phyloP scores from a whole-genome alignment of 2,888 invertebrate genomes.

The Tachina lurida region DNA sequence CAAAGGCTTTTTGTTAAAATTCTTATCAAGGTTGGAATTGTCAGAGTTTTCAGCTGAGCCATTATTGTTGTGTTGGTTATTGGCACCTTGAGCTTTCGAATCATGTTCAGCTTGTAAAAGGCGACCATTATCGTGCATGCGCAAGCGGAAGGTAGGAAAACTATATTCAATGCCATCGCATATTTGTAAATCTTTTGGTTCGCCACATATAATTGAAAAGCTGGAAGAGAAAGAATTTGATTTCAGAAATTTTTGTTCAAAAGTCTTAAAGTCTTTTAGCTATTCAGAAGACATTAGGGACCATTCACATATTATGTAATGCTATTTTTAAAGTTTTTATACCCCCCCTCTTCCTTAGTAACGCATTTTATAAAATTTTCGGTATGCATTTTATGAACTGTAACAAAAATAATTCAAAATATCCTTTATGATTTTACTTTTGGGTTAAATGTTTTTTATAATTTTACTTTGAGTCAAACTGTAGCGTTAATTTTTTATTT shows the following conservation, averaged over 20 bases:
- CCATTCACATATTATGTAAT: no score
- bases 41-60: slow-evolving; percentile 21
- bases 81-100: slow-evolving; percentile 72
- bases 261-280: no score
- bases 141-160: slow-evolving; percentile 81
- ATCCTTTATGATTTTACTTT: no score
- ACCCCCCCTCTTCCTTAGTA: no score
- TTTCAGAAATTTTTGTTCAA: not conserved
- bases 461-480: no score
- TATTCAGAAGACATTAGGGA: no score
- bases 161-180: slow-evolving; percentile 81
- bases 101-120: slow-evolving; percentile 76
- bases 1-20: slow-evolving; percentile 27
- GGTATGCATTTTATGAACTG: no score
- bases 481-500: no score
- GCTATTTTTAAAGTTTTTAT: no score
- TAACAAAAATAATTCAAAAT: no score
- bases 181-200: slow-evolving; percentile 77
- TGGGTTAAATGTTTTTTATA: no score
- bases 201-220: slow-evolving; percentile 78
- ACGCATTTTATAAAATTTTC: no score
- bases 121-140: slow-evolving; percentile 79
- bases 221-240: slow-evolving; percentile 63
- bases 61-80: not conserved
- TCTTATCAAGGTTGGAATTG: slow-evolving; percentile 18